Percentiles rank a stretch among this genome's conserved stretches.
Conservation (phyloP, 2,888 invertebrate species). For the Ophion costatus region DNA sequence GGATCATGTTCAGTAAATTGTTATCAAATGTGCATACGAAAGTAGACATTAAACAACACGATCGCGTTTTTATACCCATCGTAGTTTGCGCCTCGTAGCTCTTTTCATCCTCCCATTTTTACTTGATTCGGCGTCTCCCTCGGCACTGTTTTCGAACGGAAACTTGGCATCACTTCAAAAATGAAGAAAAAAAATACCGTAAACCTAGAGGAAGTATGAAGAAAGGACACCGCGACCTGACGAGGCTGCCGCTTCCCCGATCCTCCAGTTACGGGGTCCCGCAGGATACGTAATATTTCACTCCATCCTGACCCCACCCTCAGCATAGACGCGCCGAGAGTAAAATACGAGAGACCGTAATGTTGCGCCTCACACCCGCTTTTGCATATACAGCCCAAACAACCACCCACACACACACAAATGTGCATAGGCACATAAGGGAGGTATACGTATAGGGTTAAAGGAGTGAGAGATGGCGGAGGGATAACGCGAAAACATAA, state of each 20-base stretch:
- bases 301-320: constrained; percentile 50
- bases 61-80: too few species aligned
- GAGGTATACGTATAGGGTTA: constrained; percentile 8
- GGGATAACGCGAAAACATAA: constrained; percentile 58
- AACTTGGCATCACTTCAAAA: constrained; percentile 61
- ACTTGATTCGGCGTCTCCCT: too few species aligned
- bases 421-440: too few species aligned
- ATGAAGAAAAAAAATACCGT: constrained; percentile 13
- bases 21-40: too few species aligned
- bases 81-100: too few species aligned
- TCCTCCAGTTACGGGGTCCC: constrained; percentile 46
- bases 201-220: constrained; percentile 17
- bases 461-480: constrained; percentile 46
- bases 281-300: constrained; percentile 64
- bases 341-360: constrained; percentile 65
- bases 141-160: constrained; percentile 50
- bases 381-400: background rate
- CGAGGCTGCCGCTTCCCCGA: constrained; percentile 22
- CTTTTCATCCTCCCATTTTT: too few species aligned
- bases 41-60: too few species aligned
- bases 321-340: constrained; percentile 60
- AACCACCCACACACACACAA: background rate
- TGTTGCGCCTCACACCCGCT: constrained; percentile 40
- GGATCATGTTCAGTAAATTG: too few species aligned
- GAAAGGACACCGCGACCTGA: constrained; percentile 4